Base-by-base conservation (phyloP, 2,113 vertebrate species). In the Chaenogobius annularis region DNA sequence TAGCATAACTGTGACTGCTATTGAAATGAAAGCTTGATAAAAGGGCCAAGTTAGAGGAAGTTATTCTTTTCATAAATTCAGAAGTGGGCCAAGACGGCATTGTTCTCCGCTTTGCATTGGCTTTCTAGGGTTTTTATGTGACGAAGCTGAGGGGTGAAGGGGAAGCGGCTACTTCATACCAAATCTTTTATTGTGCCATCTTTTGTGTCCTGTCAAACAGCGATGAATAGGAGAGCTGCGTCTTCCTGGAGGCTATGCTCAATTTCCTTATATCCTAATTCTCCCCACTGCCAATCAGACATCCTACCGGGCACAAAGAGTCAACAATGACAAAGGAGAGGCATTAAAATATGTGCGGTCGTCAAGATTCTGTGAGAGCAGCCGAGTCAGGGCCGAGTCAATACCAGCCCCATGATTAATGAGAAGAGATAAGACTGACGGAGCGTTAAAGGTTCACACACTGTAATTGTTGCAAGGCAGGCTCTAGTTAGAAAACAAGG, bases 111-210 rank as follows among this genome's bases (percentile, higher is more conserved):
- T 79, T 84, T 83, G 75, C 81, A 70, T 13, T 37, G 74, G 68
- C 70, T 75, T 88, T 90, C 80, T 58, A 69, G 72, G 68, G 82
- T 81, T 74, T 20, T 63, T 63, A 78, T 79, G 78, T 85, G 86
- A 81, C 74, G 77, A 77, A 52, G 63, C 78, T 79, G 70, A 73
- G 50, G 48, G 70, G 79, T 87, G 81, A 86, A 83, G 63, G 72
- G 72, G 80, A 82, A 73, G 82, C 59, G 46, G 74, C 88, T 86
- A 85, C 84, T 85, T 85, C 84, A 90, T 83, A 87, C 86, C 83
- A 79, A 87, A 83, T 79, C 84, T 80, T 85, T 88, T 88, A 86
- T 88, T 87, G 75, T 85, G 85, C 76, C 77, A 85, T 85, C 89
- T 87, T 89, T 91, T 89, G 89, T 91, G 86, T 52, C 80, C 73